Percentiles rank a stretch among this genome's conserved stretches.
These are phyloP conservation scores for Pseudomyrmex gracilis DNA, from an alignment of 1,140 invertebrate genomes.

Conservation along the genomic window DNA sequence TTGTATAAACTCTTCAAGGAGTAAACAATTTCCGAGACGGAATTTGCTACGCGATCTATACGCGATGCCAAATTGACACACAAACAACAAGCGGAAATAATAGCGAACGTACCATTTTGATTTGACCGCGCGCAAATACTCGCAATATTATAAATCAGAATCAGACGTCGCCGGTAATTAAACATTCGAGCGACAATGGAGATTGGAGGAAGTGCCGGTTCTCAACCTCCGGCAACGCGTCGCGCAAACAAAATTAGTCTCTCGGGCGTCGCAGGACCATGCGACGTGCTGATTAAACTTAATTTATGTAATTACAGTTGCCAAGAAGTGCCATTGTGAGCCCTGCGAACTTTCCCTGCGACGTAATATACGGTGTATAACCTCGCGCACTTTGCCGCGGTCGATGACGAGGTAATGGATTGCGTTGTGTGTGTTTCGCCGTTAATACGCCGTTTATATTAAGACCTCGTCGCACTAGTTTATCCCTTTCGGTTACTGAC, in stretches of 20 bases:
- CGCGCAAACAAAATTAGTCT: constrained; percentile 64
- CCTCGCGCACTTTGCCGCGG: constrained; percentile 32
- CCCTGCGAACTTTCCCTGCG: constrained; percentile 16
- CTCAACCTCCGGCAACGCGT: not conserved
- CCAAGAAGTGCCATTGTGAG: constrained; percentile 46
- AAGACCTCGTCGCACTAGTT: constrained; percentile 21
- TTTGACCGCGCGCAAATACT: constrained; percentile 10
- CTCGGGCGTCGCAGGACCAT: constrained; percentile 8
- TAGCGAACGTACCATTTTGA: not conserved
- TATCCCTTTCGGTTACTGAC: not conserved
- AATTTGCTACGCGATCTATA: not conserved
- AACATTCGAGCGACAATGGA: constrained; percentile 35
- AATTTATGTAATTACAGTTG: constrained; percentile 66
- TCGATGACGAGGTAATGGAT: constrained; percentile 54
- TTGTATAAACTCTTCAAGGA: not conserved
- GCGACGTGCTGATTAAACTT: constrained; percentile 60
- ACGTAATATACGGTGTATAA: constrained; percentile 32
- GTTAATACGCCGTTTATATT: constrained; percentile 43
- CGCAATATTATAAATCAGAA: constrained; percentile 48
- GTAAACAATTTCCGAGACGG: not conserved
- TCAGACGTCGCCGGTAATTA: constrained; percentile 34
- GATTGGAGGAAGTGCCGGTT: not conserved
- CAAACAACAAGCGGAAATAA: constrained; percentile 2
- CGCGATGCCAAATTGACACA: constrained; percentile 1
- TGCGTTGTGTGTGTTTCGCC: constrained; percentile 30